Evolutionary conservation across 2,113 vertebrate genomes (phyloP).

Genomic region (Xiphophorus couchianus): DNA sequence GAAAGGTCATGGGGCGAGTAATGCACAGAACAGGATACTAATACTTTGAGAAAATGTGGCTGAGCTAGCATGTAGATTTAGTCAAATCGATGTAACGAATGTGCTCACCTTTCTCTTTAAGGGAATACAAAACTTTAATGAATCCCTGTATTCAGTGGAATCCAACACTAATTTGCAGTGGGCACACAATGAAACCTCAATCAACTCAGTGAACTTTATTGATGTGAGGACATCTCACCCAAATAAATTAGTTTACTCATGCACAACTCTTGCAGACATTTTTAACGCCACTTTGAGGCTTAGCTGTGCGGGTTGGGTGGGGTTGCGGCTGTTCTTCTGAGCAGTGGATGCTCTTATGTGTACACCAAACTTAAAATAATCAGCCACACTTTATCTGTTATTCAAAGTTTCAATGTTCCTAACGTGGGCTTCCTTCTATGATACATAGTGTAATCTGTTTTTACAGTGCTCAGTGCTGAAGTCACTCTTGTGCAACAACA

Average conservation of each 20-base stretch:
- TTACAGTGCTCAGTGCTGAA: slow-evolving; percentile 3
- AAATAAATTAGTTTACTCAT: background rate
- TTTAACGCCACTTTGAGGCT: background rate
- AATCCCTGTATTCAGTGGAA: background rate
- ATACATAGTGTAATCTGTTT: slow-evolving; percentile 13
- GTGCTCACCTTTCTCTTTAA: background rate
- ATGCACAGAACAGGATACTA: too few species aligned
- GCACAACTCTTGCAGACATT: too few species aligned
- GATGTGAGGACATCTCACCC: slow-evolving; percentile 8
- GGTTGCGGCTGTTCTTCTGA: background rate
- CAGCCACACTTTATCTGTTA: background rate
- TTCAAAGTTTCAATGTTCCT: background rate
- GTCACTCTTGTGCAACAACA: slow-evolving; percentile 45
- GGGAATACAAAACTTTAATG: background rate
- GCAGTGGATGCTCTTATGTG: too few species aligned
- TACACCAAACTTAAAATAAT: background rate
- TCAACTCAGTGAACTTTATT: slow-evolving; percentile 20
- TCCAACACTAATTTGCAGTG: background rate
- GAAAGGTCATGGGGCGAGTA: too few species aligned
- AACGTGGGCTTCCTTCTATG: background rate
- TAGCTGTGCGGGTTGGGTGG: background rate
- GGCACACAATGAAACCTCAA: background rate
- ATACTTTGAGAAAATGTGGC: too few species aligned
- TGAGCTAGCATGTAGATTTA: too few species aligned
- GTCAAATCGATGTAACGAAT: background rate